Conservation (phyloP, 2,888 invertebrate species). For the Augochlorella aurata region DNA sequence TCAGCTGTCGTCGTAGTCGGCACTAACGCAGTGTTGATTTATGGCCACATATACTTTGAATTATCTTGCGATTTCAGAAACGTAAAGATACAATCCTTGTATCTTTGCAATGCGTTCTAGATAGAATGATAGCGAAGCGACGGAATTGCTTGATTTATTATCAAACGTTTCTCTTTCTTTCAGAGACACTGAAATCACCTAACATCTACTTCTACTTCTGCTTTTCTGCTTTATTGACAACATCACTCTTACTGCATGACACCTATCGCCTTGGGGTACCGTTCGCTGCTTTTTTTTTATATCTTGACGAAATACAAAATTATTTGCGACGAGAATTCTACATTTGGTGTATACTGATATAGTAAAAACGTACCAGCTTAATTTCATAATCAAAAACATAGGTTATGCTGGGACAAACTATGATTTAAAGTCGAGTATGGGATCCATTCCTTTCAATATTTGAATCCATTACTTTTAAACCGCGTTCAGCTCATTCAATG, state of each 20-base stretch:
- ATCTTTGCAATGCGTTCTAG: conserved; percentile 24
- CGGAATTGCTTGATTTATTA: conserved; percentile 47
- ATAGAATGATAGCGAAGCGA: conserved; percentile 28
- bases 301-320: conserved; percentile 18
- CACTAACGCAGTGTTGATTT: too few relatives aligned
- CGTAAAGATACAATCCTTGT: conserved; percentile 21
- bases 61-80: conserved; percentile 19
- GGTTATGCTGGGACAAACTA: too few relatives aligned
- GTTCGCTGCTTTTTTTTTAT: conserved; percentile 43
- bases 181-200: conserved; percentile 69
- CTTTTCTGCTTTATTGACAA: conserved; percentile 67
- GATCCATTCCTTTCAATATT: too few relatives aligned
- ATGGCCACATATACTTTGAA: background rate
- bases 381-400: too few relatives aligned
- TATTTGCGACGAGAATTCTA: conserved; percentile 24
- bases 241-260: conserved; percentile 70
- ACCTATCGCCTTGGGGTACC: conserved; percentile 60
- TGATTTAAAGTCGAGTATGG: too few relatives aligned
- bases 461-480: conserved; percentile 37
- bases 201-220: conserved; percentile 64
- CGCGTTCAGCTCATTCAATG: conserved; percentile 74
- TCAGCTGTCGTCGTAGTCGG: background rate
- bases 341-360: background rate
- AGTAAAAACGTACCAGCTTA: too few relatives aligned
- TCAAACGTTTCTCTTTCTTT: conserved; percentile 72